Conservation (phyloP, 2,888 invertebrate species). For the Junonia oenone region DNA sequence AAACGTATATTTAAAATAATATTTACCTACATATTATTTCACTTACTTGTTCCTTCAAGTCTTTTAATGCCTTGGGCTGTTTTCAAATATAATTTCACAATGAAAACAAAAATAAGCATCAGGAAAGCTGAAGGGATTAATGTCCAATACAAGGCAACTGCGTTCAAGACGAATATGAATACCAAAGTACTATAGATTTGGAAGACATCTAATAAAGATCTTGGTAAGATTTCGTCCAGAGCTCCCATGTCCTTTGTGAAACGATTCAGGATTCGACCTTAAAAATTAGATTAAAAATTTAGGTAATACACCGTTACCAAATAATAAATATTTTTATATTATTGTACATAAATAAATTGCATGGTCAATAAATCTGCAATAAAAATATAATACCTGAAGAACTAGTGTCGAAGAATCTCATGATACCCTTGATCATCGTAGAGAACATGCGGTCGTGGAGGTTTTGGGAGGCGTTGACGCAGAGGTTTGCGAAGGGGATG, state of each 20-base stretch:
- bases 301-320: background rate
- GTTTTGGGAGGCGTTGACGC: constrained; percentile 82
- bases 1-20: background rate
- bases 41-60: constrained; percentile 81
- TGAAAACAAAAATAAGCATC: constrained; percentile 74
- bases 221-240: constrained; percentile 87
- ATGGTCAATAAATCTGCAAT: no score
- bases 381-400: constrained; percentile 76
- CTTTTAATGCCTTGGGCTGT: constrained; percentile 85
- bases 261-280: constrained; percentile 85
- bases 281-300: constrained; percentile 18
- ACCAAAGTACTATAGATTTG: constrained; percentile 74
- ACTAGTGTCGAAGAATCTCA: constrained; percentile 90
- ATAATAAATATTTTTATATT: no score
- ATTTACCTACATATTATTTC: background rate
- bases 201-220: constrained; percentile 83
- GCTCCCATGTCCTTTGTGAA: constrained; percentile 93
- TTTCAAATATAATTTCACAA: constrained; percentile 82
- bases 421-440: constrained; percentile 67
- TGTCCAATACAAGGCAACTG: constrained; percentile 80
- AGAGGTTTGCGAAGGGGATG: constrained; percentile 81
- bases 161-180: constrained; percentile 81
- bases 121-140: constrained; percentile 79
- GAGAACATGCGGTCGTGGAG: constrained; percentile 86
- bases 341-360: no score